Conservation (phyloP, 2,888 invertebrate species). For the Synanthedon formicaeformis region DNA sequence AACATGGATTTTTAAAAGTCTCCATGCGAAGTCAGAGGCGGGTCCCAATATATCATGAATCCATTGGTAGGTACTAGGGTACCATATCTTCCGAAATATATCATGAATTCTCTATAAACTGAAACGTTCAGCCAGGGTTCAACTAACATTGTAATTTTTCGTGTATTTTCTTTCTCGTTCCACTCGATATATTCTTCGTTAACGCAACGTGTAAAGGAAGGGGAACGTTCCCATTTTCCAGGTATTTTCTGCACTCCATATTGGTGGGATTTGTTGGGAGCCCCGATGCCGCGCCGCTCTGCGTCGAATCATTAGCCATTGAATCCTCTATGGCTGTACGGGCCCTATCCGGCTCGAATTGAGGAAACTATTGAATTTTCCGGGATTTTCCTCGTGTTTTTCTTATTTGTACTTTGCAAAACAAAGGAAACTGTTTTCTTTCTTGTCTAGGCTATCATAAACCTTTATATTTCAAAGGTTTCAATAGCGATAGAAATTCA, state of each 20-base stretch:
- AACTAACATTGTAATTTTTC: neutral
- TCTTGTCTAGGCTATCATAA: no score
- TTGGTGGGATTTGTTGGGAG: constrained; percentile 59
- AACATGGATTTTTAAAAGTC: no score
- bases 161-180: constrained; percentile 18
- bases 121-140: neutral
- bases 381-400: constrained; percentile 38
- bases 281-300: constrained; percentile 15
- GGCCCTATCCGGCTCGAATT: constrained; percentile 26
- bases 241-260: constrained; percentile 63
- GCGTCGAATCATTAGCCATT: constrained; percentile 54
- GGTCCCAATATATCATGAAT: no score
- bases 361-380: constrained; percentile 55
- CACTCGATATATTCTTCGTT: constrained; percentile 23
- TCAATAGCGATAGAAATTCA: no score
- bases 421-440: neutral
- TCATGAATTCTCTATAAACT: neutral
- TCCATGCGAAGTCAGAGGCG: no score
- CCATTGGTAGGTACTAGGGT: no score
- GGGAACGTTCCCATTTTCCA: constrained; percentile 56
- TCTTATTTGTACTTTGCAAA: constrained; percentile 21
- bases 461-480: no score
- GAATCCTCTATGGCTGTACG: constrained; percentile 45
- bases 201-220: constrained; percentile 16
- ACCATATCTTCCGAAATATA: no score